Percentiles rank a stretch among this genome's conserved stretches.
Evolutionary conservation across 2,113 vertebrate genomes (phyloP).

Genomic region (Daboia siamensis): DNA sequence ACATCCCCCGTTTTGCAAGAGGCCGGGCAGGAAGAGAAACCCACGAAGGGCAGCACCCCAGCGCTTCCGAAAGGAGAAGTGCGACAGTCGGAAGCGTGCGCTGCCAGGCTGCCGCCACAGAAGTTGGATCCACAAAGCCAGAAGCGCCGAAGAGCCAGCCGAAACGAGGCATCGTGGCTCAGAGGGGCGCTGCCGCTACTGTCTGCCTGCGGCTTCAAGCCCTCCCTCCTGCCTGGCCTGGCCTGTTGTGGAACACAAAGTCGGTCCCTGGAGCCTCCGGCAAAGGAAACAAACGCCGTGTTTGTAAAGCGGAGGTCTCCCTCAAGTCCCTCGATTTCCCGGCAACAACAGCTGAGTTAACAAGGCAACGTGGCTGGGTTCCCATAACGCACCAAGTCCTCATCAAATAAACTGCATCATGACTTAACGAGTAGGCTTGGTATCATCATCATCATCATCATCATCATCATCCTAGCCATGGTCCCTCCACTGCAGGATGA

Average conservation of each 20-base stretch:
- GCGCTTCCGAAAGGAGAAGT: background rate
- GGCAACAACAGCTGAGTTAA: background rate
- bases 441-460: no score
- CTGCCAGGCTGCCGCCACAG: background rate
- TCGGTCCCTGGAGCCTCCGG: background rate
- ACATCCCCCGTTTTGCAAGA: background rate
- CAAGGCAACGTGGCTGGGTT: background rate
- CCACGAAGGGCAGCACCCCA: background rate
- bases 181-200: background rate
- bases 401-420: no score
- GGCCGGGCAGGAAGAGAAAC: background rate
- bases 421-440: no score
- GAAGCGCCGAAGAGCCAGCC: background rate
- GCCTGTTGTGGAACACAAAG: background rate
- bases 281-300: background rate
- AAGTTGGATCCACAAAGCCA: background rate
- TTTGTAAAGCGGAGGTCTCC: background rate
- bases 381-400: background rate
- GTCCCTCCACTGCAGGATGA: no score
- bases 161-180: background rate
- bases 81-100: background rate
- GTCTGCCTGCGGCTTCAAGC: background rate
- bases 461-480: background rate
- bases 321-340: background rate
- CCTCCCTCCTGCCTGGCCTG: background rate